Conservation (phyloP, 2,888 invertebrate species). For the Rotaria macrura region DNA sequence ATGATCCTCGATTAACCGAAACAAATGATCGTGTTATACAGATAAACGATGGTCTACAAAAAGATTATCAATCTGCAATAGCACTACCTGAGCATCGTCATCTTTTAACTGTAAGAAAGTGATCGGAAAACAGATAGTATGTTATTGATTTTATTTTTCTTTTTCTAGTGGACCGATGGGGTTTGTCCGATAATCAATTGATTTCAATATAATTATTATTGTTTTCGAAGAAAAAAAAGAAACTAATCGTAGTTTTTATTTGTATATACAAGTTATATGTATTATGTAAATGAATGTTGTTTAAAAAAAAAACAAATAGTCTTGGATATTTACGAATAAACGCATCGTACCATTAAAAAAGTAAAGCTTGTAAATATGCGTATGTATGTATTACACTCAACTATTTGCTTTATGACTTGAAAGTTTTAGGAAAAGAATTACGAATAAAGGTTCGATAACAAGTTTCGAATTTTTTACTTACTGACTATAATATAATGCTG, state of each 20-base stretch:
- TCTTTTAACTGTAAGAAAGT: background rate
- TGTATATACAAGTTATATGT: background rate
- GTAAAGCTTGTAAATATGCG: too few relatives aligned
- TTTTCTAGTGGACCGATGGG: constrained; percentile 5
- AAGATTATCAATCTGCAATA: background rate
- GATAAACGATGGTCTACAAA: background rate
- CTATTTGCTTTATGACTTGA: background rate
- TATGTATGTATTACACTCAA: too few relatives aligned
- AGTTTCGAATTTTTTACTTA: too few relatives aligned
- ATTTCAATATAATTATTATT: background rate
- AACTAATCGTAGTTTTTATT: background rate
- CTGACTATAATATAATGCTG: too few relatives aligned
- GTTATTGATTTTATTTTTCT: background rate
- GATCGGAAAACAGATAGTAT: background rate
- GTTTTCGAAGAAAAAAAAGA: background rate
- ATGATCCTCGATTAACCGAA: constrained; percentile 4
- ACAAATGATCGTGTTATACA: constrained; percentile 1
- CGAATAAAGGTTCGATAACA: too few relatives aligned
- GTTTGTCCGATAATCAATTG: background rate
- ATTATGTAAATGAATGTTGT: background rate
- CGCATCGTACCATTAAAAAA: background rate
- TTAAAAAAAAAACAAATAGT: background rate
- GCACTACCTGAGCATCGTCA: background rate
- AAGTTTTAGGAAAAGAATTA: too few relatives aligned
- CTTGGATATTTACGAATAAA: background rate